Percentiles rank a stretch among this genome's conserved stretches.
These are phyloP conservation scores for Neofelis nebulosa DNA, from an alignment of 2,113 vertebrate species.

Conservation along the genomic window DNA sequence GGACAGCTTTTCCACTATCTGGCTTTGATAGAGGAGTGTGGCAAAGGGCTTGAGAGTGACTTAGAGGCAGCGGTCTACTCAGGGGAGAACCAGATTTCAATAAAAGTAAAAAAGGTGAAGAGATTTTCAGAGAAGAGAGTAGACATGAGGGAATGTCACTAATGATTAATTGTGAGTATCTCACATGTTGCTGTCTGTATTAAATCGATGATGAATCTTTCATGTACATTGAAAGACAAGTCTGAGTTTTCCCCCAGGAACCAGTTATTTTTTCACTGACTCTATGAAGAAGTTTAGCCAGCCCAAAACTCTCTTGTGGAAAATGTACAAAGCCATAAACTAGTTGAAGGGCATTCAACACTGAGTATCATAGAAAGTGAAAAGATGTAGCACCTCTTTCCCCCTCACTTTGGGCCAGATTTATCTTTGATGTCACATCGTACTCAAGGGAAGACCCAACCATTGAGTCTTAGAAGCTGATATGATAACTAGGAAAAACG, in stretches of 20 bases:
- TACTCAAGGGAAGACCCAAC: neutral
- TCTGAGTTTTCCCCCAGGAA: neutral
- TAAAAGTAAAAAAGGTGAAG: neutral
- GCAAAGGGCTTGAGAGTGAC: neutral
- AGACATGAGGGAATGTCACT: neutral
- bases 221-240: neutral
- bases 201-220: neutral
- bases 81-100: neutral
- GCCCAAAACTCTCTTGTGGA: neutral
- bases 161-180: neutral
- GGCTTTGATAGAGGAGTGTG: neutral
- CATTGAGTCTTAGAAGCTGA: neutral
- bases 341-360: neutral
- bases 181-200: neutral
- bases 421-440: neutral
- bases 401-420: neutral
- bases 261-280: slow-evolving; percentile 22
- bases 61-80: neutral
- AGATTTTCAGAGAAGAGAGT: neutral
- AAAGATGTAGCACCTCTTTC: neutral
- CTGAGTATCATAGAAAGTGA: neutral
- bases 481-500: neutral
- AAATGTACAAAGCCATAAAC: neutral
- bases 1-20: neutral
- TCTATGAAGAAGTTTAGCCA: neutral